A percentile compares a stretch with the other conserved stretches of the same genome.
Conservation (phyloP, 2,888 invertebrate species). For the Noctua comes region DNA sequence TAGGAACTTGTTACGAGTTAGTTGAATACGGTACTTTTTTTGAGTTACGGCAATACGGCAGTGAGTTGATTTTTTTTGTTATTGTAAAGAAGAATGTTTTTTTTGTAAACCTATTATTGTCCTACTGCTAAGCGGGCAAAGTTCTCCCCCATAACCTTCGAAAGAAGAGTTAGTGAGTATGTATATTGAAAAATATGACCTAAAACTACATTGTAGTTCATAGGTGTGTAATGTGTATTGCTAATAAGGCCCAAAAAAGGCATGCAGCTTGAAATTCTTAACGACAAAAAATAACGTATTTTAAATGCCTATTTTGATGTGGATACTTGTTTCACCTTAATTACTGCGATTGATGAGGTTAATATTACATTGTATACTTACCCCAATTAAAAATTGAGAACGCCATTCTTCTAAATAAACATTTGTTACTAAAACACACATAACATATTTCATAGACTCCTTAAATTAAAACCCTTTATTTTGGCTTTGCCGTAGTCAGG, state of each 20-base stretch:
- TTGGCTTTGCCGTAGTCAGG: background rate
- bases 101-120: background rate
- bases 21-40: conserved; percentile 20
- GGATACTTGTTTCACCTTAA: background rate
- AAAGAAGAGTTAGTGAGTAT: background rate
- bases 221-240: background rate
- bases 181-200: background rate
- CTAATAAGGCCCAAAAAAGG: background rate
- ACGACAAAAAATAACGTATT: background rate
- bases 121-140: no score
- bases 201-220: background rate
- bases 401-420: background rate
- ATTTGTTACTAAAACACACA: background rate
- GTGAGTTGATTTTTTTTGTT: conserved; percentile 1
- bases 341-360: background rate
- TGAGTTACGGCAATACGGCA: background rate
- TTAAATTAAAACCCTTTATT: background rate
- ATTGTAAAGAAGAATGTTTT: background rate
- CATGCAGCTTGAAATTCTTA: background rate
- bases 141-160: no score
- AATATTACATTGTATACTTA: background rate
- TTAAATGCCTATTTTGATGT: background rate
- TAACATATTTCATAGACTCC: background rate
- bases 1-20: background rate
- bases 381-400: background rate